phyloP scores from a whole-genome alignment of 1,140 invertebrate genomes.

The Anadara kagoshimensis region DNA sequence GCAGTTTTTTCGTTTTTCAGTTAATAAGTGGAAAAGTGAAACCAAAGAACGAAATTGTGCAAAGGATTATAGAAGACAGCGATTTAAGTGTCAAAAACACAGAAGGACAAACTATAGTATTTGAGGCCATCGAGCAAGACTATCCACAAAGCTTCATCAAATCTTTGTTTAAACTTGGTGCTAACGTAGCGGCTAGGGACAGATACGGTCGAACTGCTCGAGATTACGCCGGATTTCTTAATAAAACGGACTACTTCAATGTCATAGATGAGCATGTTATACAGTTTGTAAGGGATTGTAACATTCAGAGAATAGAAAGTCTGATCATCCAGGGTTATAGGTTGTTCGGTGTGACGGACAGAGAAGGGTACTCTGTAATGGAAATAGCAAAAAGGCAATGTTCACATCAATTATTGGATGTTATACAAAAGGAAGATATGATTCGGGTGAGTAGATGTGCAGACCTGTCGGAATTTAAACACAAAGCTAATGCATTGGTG shows the following conservation, averaged over 20 bases:
- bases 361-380: conserved; percentile 8
- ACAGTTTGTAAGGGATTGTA: conserved; percentile 21
- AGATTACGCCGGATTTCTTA: conserved; percentile 30
- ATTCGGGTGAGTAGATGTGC: conserved; percentile 3
- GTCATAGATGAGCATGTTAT: conserved; percentile 41
- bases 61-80: conserved; percentile 32
- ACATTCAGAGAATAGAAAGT: conserved; percentile 23
- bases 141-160: conserved; percentile 17
- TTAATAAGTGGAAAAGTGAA: conserved; percentile 28
- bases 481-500: not conserved
- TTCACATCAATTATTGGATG: conserved; percentile 12
- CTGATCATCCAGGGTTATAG: conserved; percentile 37
- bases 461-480: not conserved
- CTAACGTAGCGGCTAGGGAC: conserved; percentile 36
- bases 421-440: conserved; percentile 12
- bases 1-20: conserved; percentile 22
- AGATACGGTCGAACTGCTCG: conserved; percentile 39
- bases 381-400: conserved; percentile 17
- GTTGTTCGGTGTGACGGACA: conserved; percentile 11
- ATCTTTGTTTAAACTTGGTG: conserved; percentile 35
- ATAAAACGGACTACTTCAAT: conserved; percentile 27
- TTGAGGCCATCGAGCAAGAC: conserved; percentile 40
- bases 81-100: conserved; percentile 31
- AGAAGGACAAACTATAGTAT: conserved; percentile 43
- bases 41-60: conserved; percentile 38